These are phyloP conservation scores for Tolypeutes matacus DNA, from an alignment of 2,797 vertebrate species.

Conservation along the genomic window DNA sequence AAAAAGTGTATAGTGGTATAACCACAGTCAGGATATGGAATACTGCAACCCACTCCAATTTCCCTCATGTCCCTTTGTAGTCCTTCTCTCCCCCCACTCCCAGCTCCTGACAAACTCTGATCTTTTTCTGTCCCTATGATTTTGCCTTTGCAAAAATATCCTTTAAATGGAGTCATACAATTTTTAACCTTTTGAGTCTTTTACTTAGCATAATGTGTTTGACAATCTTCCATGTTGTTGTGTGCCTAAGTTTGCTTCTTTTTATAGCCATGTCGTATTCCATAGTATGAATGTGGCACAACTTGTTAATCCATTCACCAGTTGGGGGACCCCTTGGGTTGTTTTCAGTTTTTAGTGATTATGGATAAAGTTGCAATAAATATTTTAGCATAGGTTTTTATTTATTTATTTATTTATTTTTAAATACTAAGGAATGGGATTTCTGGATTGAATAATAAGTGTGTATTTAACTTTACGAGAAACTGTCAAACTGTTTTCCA, in stretches of 20 bases:
- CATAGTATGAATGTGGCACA: not conserved
- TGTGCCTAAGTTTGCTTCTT: not conserved
- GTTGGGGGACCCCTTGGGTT: not conserved
- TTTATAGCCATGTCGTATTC: not conserved
- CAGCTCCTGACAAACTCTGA: not conserved
- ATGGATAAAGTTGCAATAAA: not conserved
- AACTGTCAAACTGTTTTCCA: not conserved
- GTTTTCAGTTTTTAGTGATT: not conserved
- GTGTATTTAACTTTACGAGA: not conserved
- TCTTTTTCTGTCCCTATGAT: not conserved
- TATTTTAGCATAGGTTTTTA: not conserved
- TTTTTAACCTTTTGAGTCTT: not conserved
- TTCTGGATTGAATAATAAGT: not conserved
- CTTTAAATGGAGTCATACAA: not conserved
- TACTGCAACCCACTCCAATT: not conserved
- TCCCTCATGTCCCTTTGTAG: not conserved
- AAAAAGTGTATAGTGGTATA: not conserved
- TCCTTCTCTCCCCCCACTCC: not conserved
- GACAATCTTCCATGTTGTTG: too few species aligned
- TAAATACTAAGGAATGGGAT: not conserved
- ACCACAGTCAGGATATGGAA: not conserved
- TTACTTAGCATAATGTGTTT: not conserved
- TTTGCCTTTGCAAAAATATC: constrained; percentile 33
- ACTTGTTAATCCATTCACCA: not conserved
- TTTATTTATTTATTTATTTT: not conserved